Base-by-base conservation (phyloP, 2,797 vertebrate species). In the Mormyrops attenuatus region DNA sequence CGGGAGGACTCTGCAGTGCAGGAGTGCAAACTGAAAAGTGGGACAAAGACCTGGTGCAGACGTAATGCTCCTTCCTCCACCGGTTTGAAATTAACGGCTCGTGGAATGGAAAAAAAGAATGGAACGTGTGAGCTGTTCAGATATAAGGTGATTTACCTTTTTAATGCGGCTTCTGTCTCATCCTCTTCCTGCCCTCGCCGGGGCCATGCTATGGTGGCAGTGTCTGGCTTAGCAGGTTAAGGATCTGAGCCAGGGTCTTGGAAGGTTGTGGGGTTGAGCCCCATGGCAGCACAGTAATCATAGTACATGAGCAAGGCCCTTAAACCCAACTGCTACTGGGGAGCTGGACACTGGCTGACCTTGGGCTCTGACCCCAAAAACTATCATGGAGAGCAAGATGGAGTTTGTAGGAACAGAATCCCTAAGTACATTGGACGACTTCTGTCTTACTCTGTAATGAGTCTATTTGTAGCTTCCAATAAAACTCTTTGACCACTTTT, bases 1-100 rank as follows among this genome's bases (percentile, higher is more conserved):
- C 86, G 91, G 77, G 91, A 93, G 90, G 91, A 92, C 91, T 89
- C 69, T 91, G 90, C 89, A 88, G 90, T 92, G 92, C 85, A 90
- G 90, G 89, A 88, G 91, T 90, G 85, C 5, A 44, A 20, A 77
- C 38, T 77, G 88, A 92, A 91, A 92, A 91, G 22, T 80, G 86
- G 89, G 90, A 92, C 91, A 91, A 90, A 90, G 89, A 89, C 85
- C 88, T 11, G 41, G 82, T 85, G 50, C 88, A 90, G 30, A 91
- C 91, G 84, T 89, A 93, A 84, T 91, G 60, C 91, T 90, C 90
- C 90, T 92, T 55, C 88, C 91, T 92, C 20, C 90, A 49, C 89
- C 84, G 89, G 82, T 0, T 60, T 91, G 90, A 90, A 84, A 73
- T 60, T 88, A 90, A 90, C 89, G 90, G 90, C 91, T 91, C 88